Evolutionary conservation across 2,888 invertebrate genomes (phyloP).

Genomic region (Axea sp.): DNA sequence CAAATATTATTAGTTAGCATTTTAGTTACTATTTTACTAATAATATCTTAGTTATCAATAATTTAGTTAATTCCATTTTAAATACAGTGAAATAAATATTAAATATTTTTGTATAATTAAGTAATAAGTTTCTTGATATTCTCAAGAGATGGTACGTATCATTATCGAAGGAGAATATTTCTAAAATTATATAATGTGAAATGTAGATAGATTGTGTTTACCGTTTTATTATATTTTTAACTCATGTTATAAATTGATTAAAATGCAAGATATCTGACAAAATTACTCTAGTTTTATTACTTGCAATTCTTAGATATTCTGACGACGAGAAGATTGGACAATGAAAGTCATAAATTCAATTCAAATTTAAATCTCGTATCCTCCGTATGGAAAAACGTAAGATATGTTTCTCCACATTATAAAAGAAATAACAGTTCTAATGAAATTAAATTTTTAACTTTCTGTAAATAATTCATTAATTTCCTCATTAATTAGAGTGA

Average conservation of each 20-base stretch:
- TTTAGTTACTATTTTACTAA: too few species aligned
- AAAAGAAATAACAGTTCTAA: conserved; percentile 3
- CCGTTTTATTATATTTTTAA: conserved; percentile 44
- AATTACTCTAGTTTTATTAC: conserved; percentile 49
- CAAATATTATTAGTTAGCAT: too few species aligned
- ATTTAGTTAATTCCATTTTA: too few species aligned
- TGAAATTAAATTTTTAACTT: too few species aligned
- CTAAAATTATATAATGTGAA: conserved; percentile 4
- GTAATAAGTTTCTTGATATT: too few species aligned
- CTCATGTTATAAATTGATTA: conserved; percentile 48
- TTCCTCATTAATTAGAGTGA: too few species aligned
- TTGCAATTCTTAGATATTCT: conserved; percentile 21
- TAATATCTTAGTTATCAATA: too few species aligned
- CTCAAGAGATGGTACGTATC: too few species aligned
- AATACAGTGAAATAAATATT: too few species aligned
- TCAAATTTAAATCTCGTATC: conserved; percentile 47
- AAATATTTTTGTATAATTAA: too few species aligned
- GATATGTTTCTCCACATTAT: conserved; percentile 7
- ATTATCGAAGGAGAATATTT: too few species aligned
- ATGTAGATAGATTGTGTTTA: conserved; percentile 18
- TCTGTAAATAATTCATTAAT: too few species aligned
- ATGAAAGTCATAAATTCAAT: conserved; percentile 55
- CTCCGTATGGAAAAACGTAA: conserved; percentile 24
- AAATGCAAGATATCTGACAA: conserved; percentile 35
- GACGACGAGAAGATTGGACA: conserved; percentile 46